These are phyloP conservation scores for Anarsia innoxiella DNA, from an alignment of 2,888 invertebrate genomes.

Conservation along the genomic window DNA sequence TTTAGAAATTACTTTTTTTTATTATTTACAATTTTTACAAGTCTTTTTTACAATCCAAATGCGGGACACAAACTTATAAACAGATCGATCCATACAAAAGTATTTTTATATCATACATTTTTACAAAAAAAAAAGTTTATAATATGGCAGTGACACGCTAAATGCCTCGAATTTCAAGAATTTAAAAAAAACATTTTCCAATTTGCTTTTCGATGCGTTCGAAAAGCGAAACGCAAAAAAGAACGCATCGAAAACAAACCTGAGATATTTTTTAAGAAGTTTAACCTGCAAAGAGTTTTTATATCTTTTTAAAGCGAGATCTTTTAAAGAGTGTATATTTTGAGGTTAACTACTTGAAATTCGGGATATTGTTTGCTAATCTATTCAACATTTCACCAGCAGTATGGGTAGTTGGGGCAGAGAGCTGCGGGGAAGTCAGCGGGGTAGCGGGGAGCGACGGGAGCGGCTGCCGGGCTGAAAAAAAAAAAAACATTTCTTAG, in stretches of 20 bases:
- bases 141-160: too few relatives aligned
- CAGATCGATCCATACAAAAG: too few relatives aligned
- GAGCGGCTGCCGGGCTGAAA: slow-evolving; percentile 44
- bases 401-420: slow-evolving; percentile 78
- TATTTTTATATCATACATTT: too few relatives aligned
- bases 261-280: background rate
- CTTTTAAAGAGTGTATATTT: background rate
- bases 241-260: background rate
- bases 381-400: slow-evolving; percentile 45
- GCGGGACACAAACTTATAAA: too few relatives aligned
- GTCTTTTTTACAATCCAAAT: too few relatives aligned
- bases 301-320: background rate
- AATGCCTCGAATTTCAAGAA: too few relatives aligned
- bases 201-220: too few relatives aligned
- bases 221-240: background rate
- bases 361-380: slow-evolving; percentile 13
- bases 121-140: too few relatives aligned
- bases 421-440: slow-evolving; percentile 68
- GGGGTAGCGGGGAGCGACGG: slow-evolving; percentile 61
- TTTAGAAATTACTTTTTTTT: background rate
- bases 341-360: too few relatives aligned
- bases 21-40: background rate
- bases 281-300: background rate
- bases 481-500: too few relatives aligned
- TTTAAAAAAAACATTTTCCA: too few relatives aligned